Conservation (phyloP, 2,797 vertebrate species). For the Podargus strigoides region DNA sequence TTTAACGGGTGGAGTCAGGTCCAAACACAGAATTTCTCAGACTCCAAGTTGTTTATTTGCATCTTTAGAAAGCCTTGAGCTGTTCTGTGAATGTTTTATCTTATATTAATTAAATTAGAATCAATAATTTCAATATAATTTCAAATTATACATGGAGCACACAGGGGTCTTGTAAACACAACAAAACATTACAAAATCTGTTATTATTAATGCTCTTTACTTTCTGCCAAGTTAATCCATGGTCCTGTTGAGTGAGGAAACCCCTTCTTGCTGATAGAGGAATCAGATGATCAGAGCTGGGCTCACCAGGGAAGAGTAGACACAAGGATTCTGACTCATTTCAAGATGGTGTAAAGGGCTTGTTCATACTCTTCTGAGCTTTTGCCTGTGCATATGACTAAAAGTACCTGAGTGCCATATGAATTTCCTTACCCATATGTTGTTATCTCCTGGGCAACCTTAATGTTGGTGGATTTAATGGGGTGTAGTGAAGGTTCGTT, state of each 20-base stretch:
- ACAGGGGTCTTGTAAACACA: not conserved
- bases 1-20: not conserved
- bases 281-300: not conserved
- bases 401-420: not conserved
- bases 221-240: conserved; percentile 16
- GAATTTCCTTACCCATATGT: not conserved
- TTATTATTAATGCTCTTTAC: not conserved
- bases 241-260: not conserved
- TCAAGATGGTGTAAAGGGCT: not conserved
- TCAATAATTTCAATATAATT: conserved; percentile 7
- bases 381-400: not conserved
- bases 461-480: not conserved
- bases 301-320: not conserved
- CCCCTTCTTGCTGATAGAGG: not conserved
- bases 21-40: not conserved
- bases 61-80: not conserved
- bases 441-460: not conserved
- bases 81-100: not conserved
- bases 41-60: not conserved
- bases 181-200: conserved; percentile 1
- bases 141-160: not conserved
- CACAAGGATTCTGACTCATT: not conserved
- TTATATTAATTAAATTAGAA: conserved; percentile 19
- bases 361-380: not conserved
- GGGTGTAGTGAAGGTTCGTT: not conserved